Percentiles rank a stretch among this genome's conserved stretches.
Evolutionary conservation across 2,113 vertebrate genomes (phyloP).

Genomic region (Daubentonia madagascariensis): DNA sequence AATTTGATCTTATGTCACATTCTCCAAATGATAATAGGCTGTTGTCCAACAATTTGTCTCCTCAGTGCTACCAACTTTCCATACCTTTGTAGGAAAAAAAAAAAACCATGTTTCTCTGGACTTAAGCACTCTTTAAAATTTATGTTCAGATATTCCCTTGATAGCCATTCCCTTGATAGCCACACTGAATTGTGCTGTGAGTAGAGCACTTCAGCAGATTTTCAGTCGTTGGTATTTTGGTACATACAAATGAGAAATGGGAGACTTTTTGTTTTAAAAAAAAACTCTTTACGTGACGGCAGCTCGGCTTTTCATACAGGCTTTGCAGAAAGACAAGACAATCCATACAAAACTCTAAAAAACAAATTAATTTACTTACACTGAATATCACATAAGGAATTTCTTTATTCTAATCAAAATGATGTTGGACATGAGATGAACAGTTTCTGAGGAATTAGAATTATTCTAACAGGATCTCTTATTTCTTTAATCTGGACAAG

Average conservation of each 20-base stretch:
- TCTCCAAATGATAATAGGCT: background rate
- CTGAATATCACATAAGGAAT: background rate
- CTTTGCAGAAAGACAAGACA: background rate
- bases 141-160: background rate
- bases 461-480: constrained; percentile 6
- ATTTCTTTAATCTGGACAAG: constrained; percentile 19
- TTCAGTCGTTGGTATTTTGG: background rate
- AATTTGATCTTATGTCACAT: background rate
- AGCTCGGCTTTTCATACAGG: background rate
- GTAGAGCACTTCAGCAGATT: background rate
- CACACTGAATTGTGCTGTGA: background rate
- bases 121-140: background rate
- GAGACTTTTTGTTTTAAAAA: background rate
- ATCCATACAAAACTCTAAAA: background rate
- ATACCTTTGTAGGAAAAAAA: background rate
- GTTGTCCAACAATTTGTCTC: background rate
- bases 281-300: background rate
- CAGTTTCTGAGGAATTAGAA: constrained; percentile 19
- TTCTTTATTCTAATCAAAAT: constrained; percentile 42
- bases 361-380: background rate
- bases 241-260: background rate
- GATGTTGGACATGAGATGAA: constrained; percentile 15
- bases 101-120: background rate
- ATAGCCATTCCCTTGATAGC: background rate
- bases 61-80: background rate